These are phyloP conservation scores for Moxostoma hubbsi DNA, from an alignment of 2,797 vertebrate species.

Conservation along the genomic window DNA sequence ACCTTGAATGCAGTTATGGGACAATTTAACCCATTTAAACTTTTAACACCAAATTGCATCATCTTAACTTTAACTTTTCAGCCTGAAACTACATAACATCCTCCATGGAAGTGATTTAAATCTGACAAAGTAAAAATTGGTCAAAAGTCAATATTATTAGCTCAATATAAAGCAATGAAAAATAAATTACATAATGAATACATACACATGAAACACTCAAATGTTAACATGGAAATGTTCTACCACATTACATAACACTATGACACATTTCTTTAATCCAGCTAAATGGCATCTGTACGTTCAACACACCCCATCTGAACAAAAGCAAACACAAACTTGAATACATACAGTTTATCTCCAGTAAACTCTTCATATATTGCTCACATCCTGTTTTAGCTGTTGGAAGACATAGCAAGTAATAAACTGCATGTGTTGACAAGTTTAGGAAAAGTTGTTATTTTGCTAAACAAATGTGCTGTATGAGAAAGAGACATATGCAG, in stretches of 20 bases:
- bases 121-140: too few relatives aligned
- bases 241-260: not conserved
- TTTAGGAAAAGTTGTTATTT: slow-evolving; percentile 57
- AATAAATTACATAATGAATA: not conserved
- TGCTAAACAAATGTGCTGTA: slow-evolving; percentile 57
- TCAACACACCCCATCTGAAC: not conserved
- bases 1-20: too few relatives aligned
- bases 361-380: slow-evolving; percentile 35
- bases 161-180: not conserved
- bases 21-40: too few relatives aligned
- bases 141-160: too few relatives aligned
- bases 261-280: slow-evolving; percentile 19
- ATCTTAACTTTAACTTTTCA: too few relatives aligned
- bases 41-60: too few relatives aligned
- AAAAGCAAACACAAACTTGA: not conserved
- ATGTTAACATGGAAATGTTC: not conserved
- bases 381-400: slow-evolving; percentile 46
- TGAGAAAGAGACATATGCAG: slow-evolving; percentile 44
- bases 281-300: not conserved
- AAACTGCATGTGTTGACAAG: slow-evolving; percentile 50
- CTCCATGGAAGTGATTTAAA: too few relatives aligned
- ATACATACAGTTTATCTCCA: slow-evolving; percentile 33
- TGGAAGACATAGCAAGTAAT: slow-evolving; percentile 34
- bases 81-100: too few relatives aligned
- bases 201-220: not conserved